Percentiles rank a stretch among this genome's conserved stretches.
Conservation (phyloP, 1,140 invertebrate species). For the Rhopalosiphum padi region DNA sequence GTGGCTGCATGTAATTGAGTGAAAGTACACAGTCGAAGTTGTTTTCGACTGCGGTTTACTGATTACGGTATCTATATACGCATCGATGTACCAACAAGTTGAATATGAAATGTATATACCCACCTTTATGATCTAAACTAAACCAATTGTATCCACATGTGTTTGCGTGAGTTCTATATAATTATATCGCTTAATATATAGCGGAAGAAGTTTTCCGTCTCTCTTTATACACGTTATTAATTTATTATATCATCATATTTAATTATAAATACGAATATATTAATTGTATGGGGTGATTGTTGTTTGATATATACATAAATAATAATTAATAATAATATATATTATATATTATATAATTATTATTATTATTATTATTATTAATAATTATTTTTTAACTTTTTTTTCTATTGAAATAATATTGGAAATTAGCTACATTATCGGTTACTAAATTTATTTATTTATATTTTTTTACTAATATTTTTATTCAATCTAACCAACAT, state of each 20-base stretch:
- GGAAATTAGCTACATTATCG: neutral
- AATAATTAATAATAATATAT: no score
- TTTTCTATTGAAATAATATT: neutral
- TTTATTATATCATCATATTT: neutral
- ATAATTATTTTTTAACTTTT: neutral
- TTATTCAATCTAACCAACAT: no score
- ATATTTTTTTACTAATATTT: no score
- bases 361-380: no score
- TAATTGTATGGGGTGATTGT: neutral
- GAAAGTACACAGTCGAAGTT: neutral
- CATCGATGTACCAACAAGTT: neutral
- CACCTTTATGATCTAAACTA: neutral
- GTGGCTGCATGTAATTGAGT: neutral
- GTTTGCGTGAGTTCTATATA: neutral
- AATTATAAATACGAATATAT: neutral
- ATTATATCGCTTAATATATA: neutral
- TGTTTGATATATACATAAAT: neutral
- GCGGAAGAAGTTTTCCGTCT: neutral
- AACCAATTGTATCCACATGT: neutral
- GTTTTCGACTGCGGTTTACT: neutral
- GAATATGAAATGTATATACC: neutral
- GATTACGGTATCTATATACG: neutral
- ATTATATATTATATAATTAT: no score
- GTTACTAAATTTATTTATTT: no score
- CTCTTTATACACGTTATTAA: neutral